phyloP scores from a whole-genome alignment of 2,888 invertebrate species.

The Ophonus ardosiacus region DNA sequence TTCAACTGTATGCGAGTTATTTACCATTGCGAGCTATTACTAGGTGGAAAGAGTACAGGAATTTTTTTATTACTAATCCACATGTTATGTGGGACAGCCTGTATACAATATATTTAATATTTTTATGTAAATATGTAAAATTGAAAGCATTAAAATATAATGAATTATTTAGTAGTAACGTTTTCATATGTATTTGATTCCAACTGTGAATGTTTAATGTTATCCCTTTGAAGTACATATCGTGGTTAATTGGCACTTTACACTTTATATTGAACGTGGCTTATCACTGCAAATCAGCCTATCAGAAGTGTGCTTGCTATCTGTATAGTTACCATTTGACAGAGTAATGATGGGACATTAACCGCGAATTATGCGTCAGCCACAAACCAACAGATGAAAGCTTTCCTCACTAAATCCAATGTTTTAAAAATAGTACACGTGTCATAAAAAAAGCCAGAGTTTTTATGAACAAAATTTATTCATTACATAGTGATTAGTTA shows the following conservation, averaged over 20 bases:
- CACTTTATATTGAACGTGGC: slow-evolving; percentile 19
- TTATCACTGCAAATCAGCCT: slow-evolving; percentile 5
- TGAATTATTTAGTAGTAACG: neutral
- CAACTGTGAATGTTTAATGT: neutral
- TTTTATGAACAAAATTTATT: no score
- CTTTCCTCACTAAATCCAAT: no score
- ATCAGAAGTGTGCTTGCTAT: neutral
- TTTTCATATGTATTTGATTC: neutral
- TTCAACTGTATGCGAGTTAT: no score
- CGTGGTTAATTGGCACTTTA: slow-evolving; percentile 26
- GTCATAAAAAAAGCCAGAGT: no score
- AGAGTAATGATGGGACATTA: slow-evolving; percentile 27
- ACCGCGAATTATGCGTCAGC: slow-evolving; percentile 30
- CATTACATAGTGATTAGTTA: neutral
- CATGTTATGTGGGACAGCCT: no score
- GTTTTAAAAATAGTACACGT: no score
- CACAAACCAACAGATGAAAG: slow-evolving; percentile 16
- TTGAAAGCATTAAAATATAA: neutral
- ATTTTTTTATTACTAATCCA: no score
- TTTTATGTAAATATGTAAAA: neutral
- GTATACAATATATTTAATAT: neutral
- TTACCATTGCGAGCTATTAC: no score
- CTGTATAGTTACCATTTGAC: slow-evolving; percentile 20
- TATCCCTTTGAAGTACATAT: slow-evolving; percentile 7
- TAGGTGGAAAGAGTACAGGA: no score